Percentiles rank a stretch among this genome's conserved stretches.
These are phyloP conservation scores for Parelbella ahira DNA, from an alignment of 2,888 invertebrate genomes.

Conservation along the genomic window DNA sequence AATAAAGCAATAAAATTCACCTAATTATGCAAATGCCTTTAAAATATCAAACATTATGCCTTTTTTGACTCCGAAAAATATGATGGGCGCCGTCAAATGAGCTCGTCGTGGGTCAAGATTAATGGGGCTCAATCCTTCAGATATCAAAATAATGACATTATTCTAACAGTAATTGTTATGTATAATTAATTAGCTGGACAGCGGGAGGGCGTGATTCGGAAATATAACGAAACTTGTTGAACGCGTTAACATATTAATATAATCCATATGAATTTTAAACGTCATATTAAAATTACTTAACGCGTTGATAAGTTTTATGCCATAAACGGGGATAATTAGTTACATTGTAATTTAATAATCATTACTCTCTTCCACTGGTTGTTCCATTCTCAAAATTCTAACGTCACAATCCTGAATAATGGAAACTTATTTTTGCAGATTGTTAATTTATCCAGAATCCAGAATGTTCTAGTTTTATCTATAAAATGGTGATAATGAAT, in stretches of 20 bases:
- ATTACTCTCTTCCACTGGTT: not conserved
- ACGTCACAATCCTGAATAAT: no score
- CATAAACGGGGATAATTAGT: no score
- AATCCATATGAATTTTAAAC: constrained; percentile 2
- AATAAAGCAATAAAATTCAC: constrained; percentile 81
- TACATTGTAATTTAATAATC: constrained; percentile 1
- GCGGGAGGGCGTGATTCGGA: constrained; percentile 42
- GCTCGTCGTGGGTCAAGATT: constrained; percentile 60
- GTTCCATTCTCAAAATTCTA: not conserved
- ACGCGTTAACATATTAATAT: constrained; percentile 12
- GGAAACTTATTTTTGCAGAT: no score
- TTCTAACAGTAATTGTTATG: constrained; percentile 52
- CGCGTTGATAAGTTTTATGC: not conserved
- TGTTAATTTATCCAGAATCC: no score
- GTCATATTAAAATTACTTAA: constrained; percentile 3
- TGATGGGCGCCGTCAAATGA: constrained; percentile 62
- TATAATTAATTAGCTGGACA: constrained; percentile 46
- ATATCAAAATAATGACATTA: constrained; percentile 58
- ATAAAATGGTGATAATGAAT: constrained; percentile 7
- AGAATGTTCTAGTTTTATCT: not conserved
- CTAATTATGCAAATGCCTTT: constrained; percentile 79
- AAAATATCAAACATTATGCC: constrained; percentile 69
- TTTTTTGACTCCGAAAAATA: constrained; percentile 66
- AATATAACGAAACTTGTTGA: constrained; percentile 18
- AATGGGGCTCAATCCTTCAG: constrained; percentile 46